Evolutionary conservation across 1,140 invertebrate species (phyloP), one percentile per base, ranked within the genome.

Genomic region (Solenopsis fugax): DNA sequence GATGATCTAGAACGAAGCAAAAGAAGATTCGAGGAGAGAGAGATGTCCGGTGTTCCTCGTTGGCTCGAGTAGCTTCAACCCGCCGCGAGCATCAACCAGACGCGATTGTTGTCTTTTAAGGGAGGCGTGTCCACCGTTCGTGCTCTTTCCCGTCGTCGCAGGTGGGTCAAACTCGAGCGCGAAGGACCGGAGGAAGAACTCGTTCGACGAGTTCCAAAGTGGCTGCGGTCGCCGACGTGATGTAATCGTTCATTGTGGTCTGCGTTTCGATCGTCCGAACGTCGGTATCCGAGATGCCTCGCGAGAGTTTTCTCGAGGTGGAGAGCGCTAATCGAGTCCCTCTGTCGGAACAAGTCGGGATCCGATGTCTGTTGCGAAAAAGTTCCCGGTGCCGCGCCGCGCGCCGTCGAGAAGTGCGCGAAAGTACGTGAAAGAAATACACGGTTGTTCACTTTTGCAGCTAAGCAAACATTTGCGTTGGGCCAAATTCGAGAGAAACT

Each of bases 231-330:
- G 86, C 45, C 65, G 50, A 62, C 78, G 86, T 89, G 88, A 90
- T 85, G 89, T 89, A 91, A 91, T 91, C 88, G 86, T 91, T 88
- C 86, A 89, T 91, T 88, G 89, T 82, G 86, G 86, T 90, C 88
- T 89, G 73, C 76, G 67, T 88, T 90, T 87, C 89, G 88, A 90
- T 90, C 86, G 60, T 73, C 75, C 76, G 75, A 41, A 34, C 65
- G 72, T 48, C 48, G 75, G 50, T 80, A 73, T 56, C 64, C 71
- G 80, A 60, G 81, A 72, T 87, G 81, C 81, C 52, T 85, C 60
- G 75, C 82, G 56, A 62, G 81, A 69, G 41, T 86, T 86, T 82
- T 60, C 67, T 37, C 37, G 41, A 73, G 54, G 10, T 60, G 80
- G 29, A 73, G 69, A 50, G 12, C 80, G 69, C 69, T 73, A 84